Percentiles rank a stretch among this genome's conserved stretches.
Conservation (phyloP, 2,888 invertebrate genomes). For the Acanthoscelides obtectus region DNA sequence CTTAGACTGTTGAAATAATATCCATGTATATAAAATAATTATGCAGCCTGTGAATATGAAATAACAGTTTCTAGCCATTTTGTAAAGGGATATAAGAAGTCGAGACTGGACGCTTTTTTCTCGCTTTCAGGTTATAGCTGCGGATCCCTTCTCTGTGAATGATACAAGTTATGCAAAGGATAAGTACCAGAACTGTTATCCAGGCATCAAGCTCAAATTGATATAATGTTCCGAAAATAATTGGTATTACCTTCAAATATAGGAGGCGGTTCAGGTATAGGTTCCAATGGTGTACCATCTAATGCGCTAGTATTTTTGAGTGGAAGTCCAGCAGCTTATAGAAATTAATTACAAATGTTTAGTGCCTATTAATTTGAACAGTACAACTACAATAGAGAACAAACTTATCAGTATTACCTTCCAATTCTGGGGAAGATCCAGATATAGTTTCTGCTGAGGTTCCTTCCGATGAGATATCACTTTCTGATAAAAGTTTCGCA, state of each 20-base stretch:
- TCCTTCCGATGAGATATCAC: neutral
- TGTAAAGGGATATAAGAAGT: no score
- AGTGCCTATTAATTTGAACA: neutral
- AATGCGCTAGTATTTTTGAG: neutral
- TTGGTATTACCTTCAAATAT: neutral
- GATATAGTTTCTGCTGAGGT: neutral
- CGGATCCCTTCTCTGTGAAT: no score
- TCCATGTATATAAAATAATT: no score
- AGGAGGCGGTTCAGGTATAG: constrained; percentile 33
- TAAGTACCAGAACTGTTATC: no score
- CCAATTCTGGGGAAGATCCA: neutral
- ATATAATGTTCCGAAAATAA: no score
- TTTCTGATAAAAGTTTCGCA: neutral
- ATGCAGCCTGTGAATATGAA: no score
- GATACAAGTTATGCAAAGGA: no score
- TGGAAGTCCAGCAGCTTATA: neutral
- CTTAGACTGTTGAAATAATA: no score
- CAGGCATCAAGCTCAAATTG: no score
- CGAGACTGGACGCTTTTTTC: no score
- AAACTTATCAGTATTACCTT: neutral
- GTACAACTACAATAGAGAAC: neutral
- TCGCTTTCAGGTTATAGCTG: no score
- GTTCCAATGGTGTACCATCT: constrained; percentile 6
- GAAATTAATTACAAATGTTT: neutral
- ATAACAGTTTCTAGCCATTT: no score